These are phyloP conservation scores for Podocnemis expansa DNA, from an alignment of 2,113 vertebrate genomes.

Conservation along the genomic window DNA sequence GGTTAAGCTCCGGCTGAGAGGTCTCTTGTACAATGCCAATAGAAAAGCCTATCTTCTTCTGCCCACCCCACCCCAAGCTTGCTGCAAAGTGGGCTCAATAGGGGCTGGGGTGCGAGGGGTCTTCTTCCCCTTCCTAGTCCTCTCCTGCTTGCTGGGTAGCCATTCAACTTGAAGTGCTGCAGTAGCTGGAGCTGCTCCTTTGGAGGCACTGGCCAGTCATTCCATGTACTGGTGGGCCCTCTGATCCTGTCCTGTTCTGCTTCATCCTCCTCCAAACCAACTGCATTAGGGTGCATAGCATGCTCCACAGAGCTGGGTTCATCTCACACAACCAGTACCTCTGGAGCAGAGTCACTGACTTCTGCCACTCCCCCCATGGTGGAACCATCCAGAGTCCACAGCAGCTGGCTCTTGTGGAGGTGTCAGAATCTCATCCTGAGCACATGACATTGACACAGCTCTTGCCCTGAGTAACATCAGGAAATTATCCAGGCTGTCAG, in stretches of 20 bases:
- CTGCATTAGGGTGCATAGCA: rapidly evolving
- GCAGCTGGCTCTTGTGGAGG: background rate
- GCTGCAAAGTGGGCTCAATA: background rate
- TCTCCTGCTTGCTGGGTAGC: background rate
- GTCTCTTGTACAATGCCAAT: background rate
- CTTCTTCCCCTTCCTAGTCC: background rate
- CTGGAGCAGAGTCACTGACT: background rate
- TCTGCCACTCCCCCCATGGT: rapidly evolving
- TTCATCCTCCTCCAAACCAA: background rate
- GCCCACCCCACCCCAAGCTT: background rate
- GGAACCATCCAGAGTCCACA: background rate
- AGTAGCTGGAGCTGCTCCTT: background rate
- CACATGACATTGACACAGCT: conserved; percentile 16
- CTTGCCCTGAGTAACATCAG: background rate
- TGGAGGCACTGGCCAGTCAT: background rate
- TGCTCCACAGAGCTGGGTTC: background rate
- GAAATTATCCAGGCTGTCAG: background rate
- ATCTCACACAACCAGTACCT: background rate
- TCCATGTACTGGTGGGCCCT: background rate
- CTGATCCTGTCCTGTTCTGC: background rate
- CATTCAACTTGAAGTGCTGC: background rate
- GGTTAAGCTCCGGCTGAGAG: background rate
- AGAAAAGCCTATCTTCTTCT: background rate
- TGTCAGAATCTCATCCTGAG: rapidly evolving
- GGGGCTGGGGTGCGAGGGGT: background rate